Conservation (phyloP, 1,140 invertebrate species). For the Eciton burchellii region DNA sequence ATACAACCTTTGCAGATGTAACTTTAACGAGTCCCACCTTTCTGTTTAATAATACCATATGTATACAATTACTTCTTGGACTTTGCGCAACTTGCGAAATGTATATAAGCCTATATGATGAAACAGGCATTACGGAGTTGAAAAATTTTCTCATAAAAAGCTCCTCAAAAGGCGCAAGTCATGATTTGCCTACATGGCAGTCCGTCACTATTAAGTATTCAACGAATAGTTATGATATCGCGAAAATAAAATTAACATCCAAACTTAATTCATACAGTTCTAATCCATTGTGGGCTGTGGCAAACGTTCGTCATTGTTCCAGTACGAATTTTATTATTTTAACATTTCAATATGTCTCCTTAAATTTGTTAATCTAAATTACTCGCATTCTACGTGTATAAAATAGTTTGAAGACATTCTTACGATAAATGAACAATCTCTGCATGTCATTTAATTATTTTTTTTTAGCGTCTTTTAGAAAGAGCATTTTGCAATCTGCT, state of each 20-base stretch:
- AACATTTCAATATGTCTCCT: background rate
- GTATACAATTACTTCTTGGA: conserved; percentile 67
- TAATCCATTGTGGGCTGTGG: conserved; percentile 62
- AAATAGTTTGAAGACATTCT: background rate
- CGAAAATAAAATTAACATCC: conserved; percentile 18
- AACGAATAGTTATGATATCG: background rate
- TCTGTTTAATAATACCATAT: conserved; percentile 19
- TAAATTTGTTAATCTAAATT: background rate
- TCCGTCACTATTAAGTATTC: conserved; percentile 35
- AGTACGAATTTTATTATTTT: conserved; percentile 32
- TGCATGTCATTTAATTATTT: background rate
- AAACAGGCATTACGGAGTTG: background rate
- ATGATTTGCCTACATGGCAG: conserved; percentile 71
- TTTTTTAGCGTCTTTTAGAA: background rate
- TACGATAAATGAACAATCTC: background rate
- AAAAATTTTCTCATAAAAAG: background rate
- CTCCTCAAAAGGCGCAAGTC: background rate
- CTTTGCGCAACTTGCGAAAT: conserved; percentile 64
- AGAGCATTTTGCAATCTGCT: background rate
- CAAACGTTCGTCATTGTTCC: conserved; percentile 58
- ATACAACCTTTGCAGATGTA: conserved; percentile 20
- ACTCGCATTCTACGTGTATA: background rate
- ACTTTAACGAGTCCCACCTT: conserved; percentile 46
- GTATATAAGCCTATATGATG: conserved; percentile 30
- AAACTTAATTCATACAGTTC: background rate